These are phyloP conservation scores for Chloropsis cyanopogon DNA, from an alignment of 2,113 vertebrate species.

Conservation along the genomic window DNA sequence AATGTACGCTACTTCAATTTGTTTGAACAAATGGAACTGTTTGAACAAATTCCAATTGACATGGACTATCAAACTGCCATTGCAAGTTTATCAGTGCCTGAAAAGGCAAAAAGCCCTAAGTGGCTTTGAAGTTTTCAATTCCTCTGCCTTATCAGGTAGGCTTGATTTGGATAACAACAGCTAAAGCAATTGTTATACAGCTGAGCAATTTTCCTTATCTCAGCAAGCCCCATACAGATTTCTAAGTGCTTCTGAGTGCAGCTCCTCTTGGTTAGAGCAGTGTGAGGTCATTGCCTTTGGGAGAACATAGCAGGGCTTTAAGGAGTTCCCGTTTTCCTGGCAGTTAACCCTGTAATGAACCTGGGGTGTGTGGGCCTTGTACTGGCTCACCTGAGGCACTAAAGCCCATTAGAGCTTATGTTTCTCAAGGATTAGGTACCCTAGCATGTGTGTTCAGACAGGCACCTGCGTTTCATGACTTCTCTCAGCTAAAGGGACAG, in stretches of 20 bases:
- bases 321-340: neutral
- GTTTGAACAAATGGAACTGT: neutral
- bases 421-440: neutral
- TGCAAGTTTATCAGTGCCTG: neutral
- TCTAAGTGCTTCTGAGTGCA: neutral
- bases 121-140: neutral
- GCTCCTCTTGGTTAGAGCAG: neutral
- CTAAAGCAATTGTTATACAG: neutral
- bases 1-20: neutral
- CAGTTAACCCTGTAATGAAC: neutral
- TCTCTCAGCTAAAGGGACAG: neutral
- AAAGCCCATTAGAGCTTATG: neutral
- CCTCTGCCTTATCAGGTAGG: neutral
- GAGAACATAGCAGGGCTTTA: neutral
- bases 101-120: neutral
- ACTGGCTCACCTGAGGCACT: neutral
- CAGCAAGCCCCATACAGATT: neutral
- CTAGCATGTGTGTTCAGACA: neutral
- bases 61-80: neutral
- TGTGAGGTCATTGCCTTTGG: neutral
- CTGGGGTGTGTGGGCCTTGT: fast-evolving
- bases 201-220: neutral
- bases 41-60: neutral
- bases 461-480: neutral
- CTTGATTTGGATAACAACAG: neutral